Conservation (phyloP, 1,140 invertebrate genomes). For the Ladona fulva region DNA sequence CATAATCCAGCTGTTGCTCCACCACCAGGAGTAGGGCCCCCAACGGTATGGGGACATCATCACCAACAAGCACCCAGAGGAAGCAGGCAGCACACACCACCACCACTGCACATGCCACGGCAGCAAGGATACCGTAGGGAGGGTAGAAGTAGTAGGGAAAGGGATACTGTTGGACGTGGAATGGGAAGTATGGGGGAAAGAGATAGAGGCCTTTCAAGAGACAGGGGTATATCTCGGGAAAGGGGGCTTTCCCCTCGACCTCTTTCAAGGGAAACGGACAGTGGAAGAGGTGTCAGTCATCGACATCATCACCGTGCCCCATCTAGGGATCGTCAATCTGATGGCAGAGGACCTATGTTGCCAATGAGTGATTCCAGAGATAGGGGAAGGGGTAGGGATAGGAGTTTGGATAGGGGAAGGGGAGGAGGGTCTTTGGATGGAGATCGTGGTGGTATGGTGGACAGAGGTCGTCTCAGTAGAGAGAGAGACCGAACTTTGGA, state of each 20-base stretch:
- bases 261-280: not conserved
- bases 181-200: not conserved
- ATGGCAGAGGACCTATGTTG: not conserved
- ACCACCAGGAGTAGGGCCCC: not conserved
- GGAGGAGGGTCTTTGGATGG: constrained; percentile 12
- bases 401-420: constrained; percentile 11
- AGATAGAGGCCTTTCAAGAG: not conserved
- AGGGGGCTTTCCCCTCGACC: not conserved
- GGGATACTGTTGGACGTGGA: not conserved
- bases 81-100: not conserved
- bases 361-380: constrained; percentile 12
- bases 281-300: not conserved
- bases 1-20: constrained; percentile 17
- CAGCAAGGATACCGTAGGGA: not conserved
- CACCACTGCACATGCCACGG: not conserved
- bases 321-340: not conserved
- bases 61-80: not conserved
- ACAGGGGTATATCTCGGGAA: not conserved
- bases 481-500: constrained; percentile 12
- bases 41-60: not conserved
- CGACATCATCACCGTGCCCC: not conserved
- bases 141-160: not conserved
- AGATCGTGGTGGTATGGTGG: constrained; percentile 12
- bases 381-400: constrained; percentile 13
- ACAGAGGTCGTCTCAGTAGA: constrained; percentile 1